These are phyloP conservation scores for Cremastinae sp. DNA, from an alignment of 2,888 invertebrate genomes.

Conservation along the genomic window DNA sequence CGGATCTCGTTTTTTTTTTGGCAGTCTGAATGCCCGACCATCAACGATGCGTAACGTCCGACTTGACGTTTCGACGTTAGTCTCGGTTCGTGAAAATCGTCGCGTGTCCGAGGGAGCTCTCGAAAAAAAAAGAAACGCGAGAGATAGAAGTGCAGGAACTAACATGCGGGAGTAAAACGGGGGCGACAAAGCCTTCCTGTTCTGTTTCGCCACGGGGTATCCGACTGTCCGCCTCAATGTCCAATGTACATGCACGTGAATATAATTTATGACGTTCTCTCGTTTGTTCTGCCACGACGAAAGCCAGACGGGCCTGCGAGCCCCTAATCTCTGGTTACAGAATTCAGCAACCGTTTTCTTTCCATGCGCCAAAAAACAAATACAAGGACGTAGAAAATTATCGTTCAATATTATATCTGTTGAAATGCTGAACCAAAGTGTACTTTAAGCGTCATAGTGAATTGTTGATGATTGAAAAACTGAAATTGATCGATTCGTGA, in stretches of 20 bases:
- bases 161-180: slow-evolving; percentile 60
- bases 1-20: not conserved
- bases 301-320: slow-evolving; percentile 44
- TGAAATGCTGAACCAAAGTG: too few species aligned
- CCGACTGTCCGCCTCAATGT: slow-evolving; percentile 71
- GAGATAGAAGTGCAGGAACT: slow-evolving; percentile 13
- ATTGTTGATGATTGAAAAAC: too few species aligned
- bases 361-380: not conserved
- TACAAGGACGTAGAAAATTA: not conserved
- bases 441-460: too few species aligned
- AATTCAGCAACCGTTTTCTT: slow-evolving; percentile 17
- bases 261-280: slow-evolving; percentile 56
- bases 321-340: slow-evolving; percentile 38
- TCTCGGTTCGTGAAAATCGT: slow-evolving; percentile 52
- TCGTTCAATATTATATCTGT: too few species aligned
- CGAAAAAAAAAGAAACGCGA: not conserved
- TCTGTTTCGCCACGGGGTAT: slow-evolving; percentile 71
- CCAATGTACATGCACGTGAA: slow-evolving; percentile 49
- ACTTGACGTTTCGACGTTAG: slow-evolving; percentile 47
- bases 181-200: slow-evolving; percentile 73
- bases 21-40: not conserved
- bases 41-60: slow-evolving; percentile 16
- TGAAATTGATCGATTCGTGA: not conserved
- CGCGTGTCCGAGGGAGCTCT: slow-evolving; percentile 45
- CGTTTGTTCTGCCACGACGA: slow-evolving; percentile 26